Evolutionary conservation across 2,113 vertebrate species (phyloP), one percentile per base, ranked within the genome.

Genomic region (Camelus dromedarius): DNA sequence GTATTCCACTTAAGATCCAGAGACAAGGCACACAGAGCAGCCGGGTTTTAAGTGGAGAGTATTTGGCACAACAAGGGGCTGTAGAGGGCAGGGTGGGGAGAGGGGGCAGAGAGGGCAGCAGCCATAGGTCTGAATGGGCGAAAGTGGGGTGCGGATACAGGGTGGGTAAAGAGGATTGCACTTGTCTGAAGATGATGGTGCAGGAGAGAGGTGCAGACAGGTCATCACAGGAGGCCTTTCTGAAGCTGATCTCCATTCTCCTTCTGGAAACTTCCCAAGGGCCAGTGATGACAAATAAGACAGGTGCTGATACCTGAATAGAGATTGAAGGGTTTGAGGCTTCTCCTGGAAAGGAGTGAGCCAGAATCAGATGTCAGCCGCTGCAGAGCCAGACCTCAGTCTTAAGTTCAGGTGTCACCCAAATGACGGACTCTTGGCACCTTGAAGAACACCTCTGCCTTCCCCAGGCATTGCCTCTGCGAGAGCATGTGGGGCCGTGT

Each of bases 91-190:
- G 10, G 13, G 13, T 30, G 13, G 38, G 32, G 48, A 42, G 30
- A 58, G 3, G 1, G 35, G 6, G 2, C 20, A 79, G 60, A 62
- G 42, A 46, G 75, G 64, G 42, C 1, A 14, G 22, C 24, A 58
- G 67, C 13, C 12, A 38, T 4, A 2, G 42, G 3, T 22, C 75
- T 18, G 48, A 60, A n/a, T 22, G 12, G 8, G 28, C 3, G 0
- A 62, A 18, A 20, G 11, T 2, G 1, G 4, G 5, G 11, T n/a
- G 11, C 2, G 32, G 3, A 5, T 6, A 0, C 16, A 0, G 5
- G 4, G 2, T 14, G 15, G 5, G 48, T 48, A 2, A 85, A 26
- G 56, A 62, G 83, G 26, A 48, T 6, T 22, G 26, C 4, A 16
- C 0, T 30, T 66, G 35, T 58, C 52, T 62, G 11, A 84, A 76